Base-by-base conservation (phyloP, 64 coral and sea anemone species). In the Trachythela sp. region DNA sequence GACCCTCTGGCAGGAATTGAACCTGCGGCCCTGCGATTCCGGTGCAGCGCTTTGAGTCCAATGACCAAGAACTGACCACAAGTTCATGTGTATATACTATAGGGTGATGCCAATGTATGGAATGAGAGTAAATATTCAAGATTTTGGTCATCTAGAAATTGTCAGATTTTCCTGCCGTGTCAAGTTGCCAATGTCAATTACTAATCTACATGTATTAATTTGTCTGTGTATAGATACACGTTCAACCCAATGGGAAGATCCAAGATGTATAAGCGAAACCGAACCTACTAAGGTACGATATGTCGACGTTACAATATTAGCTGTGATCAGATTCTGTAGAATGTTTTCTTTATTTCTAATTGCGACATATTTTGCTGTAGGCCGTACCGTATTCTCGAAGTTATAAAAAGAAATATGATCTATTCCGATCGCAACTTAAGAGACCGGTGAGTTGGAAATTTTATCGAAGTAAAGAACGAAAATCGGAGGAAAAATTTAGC, bases 211-310 rank as follows among this genome's bases (percentile, higher is more conserved):
- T 13, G 24, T 31, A 59, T 60, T 13, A 34, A 36, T 2, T 29
- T 27, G 0, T 11, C 39, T 32, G 13, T 93, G 42, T 76, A 14
- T 48, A 94, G 93, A 92, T 38, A 98, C 95, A n/a, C 85, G 90
- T 38, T 98, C 95, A 33, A 98, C 95, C 0, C 95, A 98, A 36
- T 98, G 95, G 95, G 95, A 98, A 83, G 95, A 98, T 42, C 95
- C 95, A 7, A 85, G 95, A 48, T 4, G 91, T n/a, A 93, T 91
- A 58, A 94, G 88, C 42, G 76, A 88, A 18, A 88, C 67, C 22
- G 92, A 92, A 88, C 93, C 93, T 17, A 85, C 95, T 42, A 91
- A 98, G 93, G 95, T 98, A 84, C 17, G 40, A 18, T 36, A 20
- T 27, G 7, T 15, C 15, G 35, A 85, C 22, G 1, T 13, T 84